Evolutionary conservation across 2,797 vertebrate genomes (phyloP), one percentile per base, ranked within the genome.

Genomic region (Sebastes nivosus): DNA sequence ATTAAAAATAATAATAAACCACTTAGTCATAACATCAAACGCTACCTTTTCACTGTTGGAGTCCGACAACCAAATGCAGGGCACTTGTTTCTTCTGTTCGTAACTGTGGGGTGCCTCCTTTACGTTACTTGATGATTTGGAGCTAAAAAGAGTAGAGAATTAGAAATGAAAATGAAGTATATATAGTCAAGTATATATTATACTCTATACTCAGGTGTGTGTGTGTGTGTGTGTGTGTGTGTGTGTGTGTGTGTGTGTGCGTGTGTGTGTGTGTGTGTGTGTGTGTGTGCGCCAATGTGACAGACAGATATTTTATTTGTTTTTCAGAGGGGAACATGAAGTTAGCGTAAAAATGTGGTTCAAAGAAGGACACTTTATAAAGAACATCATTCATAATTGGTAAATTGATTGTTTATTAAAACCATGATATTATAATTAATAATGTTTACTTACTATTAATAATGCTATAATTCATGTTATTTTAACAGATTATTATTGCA

Each of bases 21-120:
- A 60, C 8, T 42, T 30, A 2, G 20, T 52, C 13, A 20, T 14
- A 61, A 34, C 5, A 77, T 14, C n/a, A 57, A 27, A 29, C 3
- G 22, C 8, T 89, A 97, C 97, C 94, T 96, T 96, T 36, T 96
- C 96, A 69, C 94, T 96, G 94, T 95, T 96, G 1, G 97, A 97
- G 75, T 97, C 98, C 69, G 97, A 96, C 70, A 97, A 94, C 89
- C 96, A 95, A 80, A 98, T 97, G 85, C 95, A 98, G 16, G 95
- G 90, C n/a, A 94, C 90, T 79, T 95, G 95, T 86, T 96, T 96
- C 81, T 97, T 96, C 88, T 94, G 91, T 65, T 96, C 94, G 29
- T 94, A 95, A 89, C 95, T 96, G 25, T 90, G 83, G 1, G 6
- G 12, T 86, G 91, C 66, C 93, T 96, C 84, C 3, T 80, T 87